Percentiles rank a stretch among this genome's conserved stretches.
Conservation (phyloP, 1,140 invertebrate species). For the Eumaeus atala region DNA sequence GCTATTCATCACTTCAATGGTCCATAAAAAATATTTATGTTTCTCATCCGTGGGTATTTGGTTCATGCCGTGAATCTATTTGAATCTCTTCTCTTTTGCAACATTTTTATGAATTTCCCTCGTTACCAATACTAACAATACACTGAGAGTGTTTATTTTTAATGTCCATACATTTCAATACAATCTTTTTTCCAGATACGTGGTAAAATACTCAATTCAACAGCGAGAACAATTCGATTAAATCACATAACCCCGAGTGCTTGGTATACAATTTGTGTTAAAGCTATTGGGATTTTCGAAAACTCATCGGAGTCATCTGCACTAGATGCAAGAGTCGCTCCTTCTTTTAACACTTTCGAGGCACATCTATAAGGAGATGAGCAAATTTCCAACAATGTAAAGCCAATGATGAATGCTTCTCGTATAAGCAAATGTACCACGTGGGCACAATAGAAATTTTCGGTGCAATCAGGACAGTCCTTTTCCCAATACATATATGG, state of each 20-base stretch:
- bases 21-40: slow-evolving; percentile 72
- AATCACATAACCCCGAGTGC: slow-evolving; percentile 83
- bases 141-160: background rate
- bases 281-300: slow-evolving; percentile 84
- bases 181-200: slow-evolving; percentile 76
- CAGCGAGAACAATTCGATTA: slow-evolving; percentile 81
- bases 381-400: slow-evolving; percentile 71
- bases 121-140: slow-evolving; percentile 1
- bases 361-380: slow-evolving; percentile 63
- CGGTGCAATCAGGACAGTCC: slow-evolving; percentile 78
- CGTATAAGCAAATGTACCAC: slow-evolving; percentile 83
- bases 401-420: slow-evolving; percentile 81
- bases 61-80: slow-evolving; percentile 51
- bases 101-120: slow-evolving; percentile 33
- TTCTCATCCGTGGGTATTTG: slow-evolving; percentile 51
- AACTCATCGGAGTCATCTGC: slow-evolving; percentile 49
- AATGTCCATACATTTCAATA: background rate
- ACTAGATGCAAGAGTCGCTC: slow-evolving; percentile 70
- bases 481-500: slow-evolving; percentile 78
- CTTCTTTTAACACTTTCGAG: slow-evolving; percentile 67
- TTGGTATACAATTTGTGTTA: slow-evolving; percentile 88
- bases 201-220: slow-evolving; percentile 80
- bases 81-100: slow-evolving; percentile 61
- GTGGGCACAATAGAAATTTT: slow-evolving; percentile 84
- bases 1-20: slow-evolving; percentile 68